A percentile compares a stretch with the other conserved stretches of the same genome.
phyloP scores from a whole-genome alignment of 2,797 vertebrate species.

The Rhinophrynus dorsalis region DNA sequence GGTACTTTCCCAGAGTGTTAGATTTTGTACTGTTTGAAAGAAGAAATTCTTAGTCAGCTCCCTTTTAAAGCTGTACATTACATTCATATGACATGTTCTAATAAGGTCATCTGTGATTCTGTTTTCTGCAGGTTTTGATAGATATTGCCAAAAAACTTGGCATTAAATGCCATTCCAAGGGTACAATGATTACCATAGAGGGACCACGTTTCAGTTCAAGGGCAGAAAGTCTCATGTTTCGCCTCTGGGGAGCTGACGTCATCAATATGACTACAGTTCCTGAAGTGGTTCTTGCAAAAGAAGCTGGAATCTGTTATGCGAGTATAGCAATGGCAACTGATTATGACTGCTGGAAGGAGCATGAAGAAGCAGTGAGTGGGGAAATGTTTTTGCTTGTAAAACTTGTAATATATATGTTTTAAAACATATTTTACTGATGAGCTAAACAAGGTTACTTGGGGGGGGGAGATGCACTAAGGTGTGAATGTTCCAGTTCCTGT shows the following conservation, averaged over 20 bases:
- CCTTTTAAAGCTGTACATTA: too few species aligned
- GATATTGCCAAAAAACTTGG: constrained; percentile 85
- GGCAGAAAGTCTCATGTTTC: constrained; percentile 91
- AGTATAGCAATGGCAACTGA: constrained; percentile 96
- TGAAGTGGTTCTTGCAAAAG: constrained; percentile 93
- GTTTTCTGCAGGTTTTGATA: constrained; percentile 76
- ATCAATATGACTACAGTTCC: constrained; percentile 98
- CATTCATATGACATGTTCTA: too few species aligned
- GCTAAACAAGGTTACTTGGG: too few species aligned
- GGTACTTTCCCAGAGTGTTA: too few species aligned
- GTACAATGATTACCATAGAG: constrained; percentile 88
- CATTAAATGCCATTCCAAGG: constrained; percentile 83
- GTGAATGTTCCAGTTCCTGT: too few species aligned
- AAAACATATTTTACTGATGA: too few species aligned
- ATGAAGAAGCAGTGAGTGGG: constrained; percentile 88
- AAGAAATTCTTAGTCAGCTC: neutral
- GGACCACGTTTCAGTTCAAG: constrained; percentile 92
- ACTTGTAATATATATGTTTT: too few species aligned
- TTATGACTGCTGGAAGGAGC: constrained; percentile 97
- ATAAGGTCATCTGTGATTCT: too few species aligned
- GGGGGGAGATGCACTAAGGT: too few species aligned
- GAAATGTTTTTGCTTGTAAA: too few species aligned
- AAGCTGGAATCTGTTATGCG: constrained; percentile 91
- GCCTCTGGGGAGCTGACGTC: constrained; percentile 90
- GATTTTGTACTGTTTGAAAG: neutral